Conservation (phyloP, 2,113 vertebrate species). For the Alouatta palliata region DNA sequence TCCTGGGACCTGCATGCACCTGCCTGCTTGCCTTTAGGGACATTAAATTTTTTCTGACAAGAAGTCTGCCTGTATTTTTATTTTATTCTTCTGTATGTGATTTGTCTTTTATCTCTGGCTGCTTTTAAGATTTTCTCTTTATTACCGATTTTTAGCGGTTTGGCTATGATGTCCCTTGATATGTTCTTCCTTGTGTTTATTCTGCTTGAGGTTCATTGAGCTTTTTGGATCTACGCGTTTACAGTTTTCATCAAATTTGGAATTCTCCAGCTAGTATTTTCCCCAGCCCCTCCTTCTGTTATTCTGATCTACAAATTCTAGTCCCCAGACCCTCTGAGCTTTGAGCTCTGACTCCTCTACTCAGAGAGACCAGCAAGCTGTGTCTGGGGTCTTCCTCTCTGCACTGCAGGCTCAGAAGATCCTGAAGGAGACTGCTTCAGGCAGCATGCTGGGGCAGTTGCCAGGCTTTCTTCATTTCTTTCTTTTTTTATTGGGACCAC, state of each 20-base stretch:
- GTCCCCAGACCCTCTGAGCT: neutral
- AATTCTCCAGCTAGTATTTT: neutral
- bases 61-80: neutral
- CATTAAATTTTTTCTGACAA: neutral
- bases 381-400: neutral
- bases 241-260: neutral
- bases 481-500: neutral
- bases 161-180: neutral
- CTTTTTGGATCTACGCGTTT: neutral
- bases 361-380: neutral
- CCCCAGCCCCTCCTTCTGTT: neutral
- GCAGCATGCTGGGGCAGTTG: neutral
- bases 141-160: neutral
- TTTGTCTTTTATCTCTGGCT: neutral
- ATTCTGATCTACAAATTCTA: neutral
- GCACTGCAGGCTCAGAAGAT: neutral
- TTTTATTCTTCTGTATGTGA: neutral
- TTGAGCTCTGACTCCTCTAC: neutral
- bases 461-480: neutral
- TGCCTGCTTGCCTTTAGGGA: neutral
- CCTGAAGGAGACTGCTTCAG: neutral
- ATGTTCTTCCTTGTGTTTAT: neutral
- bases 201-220: neutral
- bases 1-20: neutral
- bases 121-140: neutral